Base-by-base conservation (phyloP, 2,113 vertebrate genomes). In the Anser brachyrhynchus region DNA sequence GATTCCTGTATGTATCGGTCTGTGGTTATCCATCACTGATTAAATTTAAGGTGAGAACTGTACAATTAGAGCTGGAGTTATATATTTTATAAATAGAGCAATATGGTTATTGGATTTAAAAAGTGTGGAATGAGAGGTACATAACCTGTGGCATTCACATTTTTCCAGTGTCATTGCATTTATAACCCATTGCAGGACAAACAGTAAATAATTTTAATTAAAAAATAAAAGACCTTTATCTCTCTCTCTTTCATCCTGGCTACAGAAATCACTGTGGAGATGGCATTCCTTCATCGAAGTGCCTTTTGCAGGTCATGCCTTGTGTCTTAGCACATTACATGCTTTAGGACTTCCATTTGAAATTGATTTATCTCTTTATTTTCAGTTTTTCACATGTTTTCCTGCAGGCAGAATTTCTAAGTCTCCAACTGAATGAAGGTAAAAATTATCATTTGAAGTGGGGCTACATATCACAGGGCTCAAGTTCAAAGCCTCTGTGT, bases 351-450 rank as follows among this genome's bases (percentile, higher is more conserved):
- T 93, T n/a, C n/a, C 39, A 74, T 79, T 54, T 81, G 39, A 94
- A 96, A 88, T 43, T 18, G 20, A 81, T 89, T 85, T 72, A 17
- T 82, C 11, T 93, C 75, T 80, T 78, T 96, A 64, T 87, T 87
- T 96, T 95, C 33, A 44, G 11, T 33, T 90, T 89, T 94, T 77
- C 46, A 74, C 41, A 44, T 33, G 26, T 59, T 75, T 29, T 91
- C 9, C 41, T 75, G 43, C 37, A 79, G 39, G 54, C 58, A 55
- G 64, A 92, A 2, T 78, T 90, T 59, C 84, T 74, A 12, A 72
- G 29, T 51, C 7, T 59, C 28, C 75, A 80, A 41, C 6, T 29
- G 35, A 82, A 61, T 72, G 43, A 41, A 44, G 33, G 44, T 70
- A 70, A 90, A 79, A 85, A 72, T 51, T 77, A 35, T 26, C 18